Evolutionary conservation across 2,888 invertebrate genomes (phyloP).

Genomic region (Calliopum simillimum): DNA sequence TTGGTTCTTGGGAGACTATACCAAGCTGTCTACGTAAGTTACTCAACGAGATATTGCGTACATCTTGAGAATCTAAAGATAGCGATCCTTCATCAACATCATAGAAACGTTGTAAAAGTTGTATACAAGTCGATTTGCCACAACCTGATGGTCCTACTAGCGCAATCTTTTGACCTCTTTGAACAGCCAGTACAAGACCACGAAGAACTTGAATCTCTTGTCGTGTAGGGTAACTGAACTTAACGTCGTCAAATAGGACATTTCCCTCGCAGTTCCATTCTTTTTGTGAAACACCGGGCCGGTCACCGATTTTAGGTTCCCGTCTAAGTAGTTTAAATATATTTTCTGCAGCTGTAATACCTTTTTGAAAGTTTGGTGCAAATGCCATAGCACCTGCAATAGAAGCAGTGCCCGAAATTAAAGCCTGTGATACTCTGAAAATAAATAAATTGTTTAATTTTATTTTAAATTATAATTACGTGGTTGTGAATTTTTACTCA

Average conservation of each 20-base stretch:
- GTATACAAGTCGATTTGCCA: constrained; percentile 90
- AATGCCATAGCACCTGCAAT: constrained; percentile 75
- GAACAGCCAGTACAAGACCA: constrained; percentile 73
- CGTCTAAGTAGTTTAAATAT: constrained; percentile 75
- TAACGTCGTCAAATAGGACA: constrained; percentile 76
- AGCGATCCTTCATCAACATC: constrained; percentile 78
- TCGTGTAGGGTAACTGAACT: constrained; percentile 83
- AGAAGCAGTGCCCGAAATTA: constrained; percentile 78
- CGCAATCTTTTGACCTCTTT: constrained; percentile 79
- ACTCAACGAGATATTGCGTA: constrained; percentile 69
- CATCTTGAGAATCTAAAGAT: constrained; percentile 70
- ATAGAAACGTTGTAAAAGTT: constrained; percentile 86
- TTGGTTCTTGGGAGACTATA: constrained; percentile 93
- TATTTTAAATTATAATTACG: too few relatives aligned
- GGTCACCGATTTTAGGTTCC: constrained; percentile 72
- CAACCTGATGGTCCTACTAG: constrained; percentile 86
- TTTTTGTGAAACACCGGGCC: constrained; percentile 52
- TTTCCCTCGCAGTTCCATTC: constrained; percentile 73
- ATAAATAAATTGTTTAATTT: background rate
- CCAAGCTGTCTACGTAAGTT: constrained; percentile 84
- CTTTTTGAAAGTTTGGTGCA: constrained; percentile 86
- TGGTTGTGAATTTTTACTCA: constrained; percentile 64
- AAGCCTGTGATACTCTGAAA: constrained; percentile 77
- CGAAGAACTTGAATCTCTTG: constrained; percentile 77
- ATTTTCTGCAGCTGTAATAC: constrained; percentile 77